Percentiles rank a stretch among this genome's conserved stretches.
These are phyloP conservation scores for Limnothrissa miodon DNA, from an alignment of 2,113 vertebrate genomes.

Conservation along the genomic window DNA sequence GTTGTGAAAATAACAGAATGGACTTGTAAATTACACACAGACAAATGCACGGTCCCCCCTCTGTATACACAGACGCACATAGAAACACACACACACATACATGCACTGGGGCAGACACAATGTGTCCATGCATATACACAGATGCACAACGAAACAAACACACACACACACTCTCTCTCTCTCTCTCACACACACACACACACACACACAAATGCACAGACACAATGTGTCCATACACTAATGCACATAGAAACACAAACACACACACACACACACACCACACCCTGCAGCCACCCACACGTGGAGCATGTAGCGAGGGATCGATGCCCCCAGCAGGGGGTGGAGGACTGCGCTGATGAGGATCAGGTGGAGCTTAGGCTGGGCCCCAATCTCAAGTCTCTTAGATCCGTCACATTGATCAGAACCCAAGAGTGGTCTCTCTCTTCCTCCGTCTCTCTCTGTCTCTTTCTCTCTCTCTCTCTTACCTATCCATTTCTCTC, in stretches of 20 bases:
- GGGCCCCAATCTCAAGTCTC: neutral
- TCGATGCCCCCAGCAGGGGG: slow-evolving; percentile 40
- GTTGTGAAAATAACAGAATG: too few relatives aligned
- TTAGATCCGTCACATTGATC: slow-evolving; percentile 41
- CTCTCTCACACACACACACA: neutral
- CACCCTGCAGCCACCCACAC: slow-evolving; percentile 4
- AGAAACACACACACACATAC: neutral
- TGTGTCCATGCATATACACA: neutral
- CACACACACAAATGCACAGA: neutral
- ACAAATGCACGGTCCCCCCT: neutral
- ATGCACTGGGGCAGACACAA: neutral
- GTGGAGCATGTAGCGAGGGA: slow-evolving; percentile 19
- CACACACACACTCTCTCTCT: neutral
- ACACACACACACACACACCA: neutral
- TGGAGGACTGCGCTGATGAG: slow-evolving; percentile 24
- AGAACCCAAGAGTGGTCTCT: slow-evolving; percentile 6
- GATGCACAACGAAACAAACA: neutral
- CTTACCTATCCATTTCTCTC: neutral
- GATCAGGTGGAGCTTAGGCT: slow-evolving; percentile 43
- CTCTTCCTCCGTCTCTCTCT: neutral
- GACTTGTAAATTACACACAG: too few relatives aligned
- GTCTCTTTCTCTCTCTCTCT: neutral
- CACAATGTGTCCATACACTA: neutral
- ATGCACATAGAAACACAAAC: neutral
- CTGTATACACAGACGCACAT: neutral